Conservation (phyloP, 2,797 vertebrate species). For the Anomalospiza imberbis region DNA sequence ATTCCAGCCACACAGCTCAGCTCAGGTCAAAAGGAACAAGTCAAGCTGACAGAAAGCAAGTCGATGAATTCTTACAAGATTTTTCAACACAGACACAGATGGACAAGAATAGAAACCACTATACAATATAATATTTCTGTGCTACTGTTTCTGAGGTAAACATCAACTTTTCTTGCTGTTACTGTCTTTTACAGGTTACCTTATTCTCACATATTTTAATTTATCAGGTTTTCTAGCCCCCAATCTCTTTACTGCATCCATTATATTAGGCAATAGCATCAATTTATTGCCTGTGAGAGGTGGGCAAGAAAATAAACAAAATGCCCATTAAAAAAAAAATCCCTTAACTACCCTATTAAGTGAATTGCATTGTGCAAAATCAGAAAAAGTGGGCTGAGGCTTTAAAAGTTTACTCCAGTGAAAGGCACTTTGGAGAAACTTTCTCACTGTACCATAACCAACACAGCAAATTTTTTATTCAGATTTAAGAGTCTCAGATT, state of each 20-base stretch:
- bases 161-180: neutral
- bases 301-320: neutral
- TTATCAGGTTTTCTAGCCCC: neutral
- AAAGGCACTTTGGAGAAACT: neutral
- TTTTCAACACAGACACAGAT: conserved; percentile 15
- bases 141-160: neutral
- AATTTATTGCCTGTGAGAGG: neutral
- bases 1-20: conserved; percentile 10
- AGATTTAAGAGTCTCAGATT: neutral
- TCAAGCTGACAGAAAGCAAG: conserved; percentile 24
- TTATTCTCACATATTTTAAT: neutral
- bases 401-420: neutral
- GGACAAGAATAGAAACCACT: neutral
- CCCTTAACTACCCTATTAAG: neutral
- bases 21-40: conserved; percentile 48
- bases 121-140: neutral
- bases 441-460: neutral
- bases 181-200: neutral
- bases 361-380: neutral
- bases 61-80: conserved; percentile 1
- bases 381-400: neutral
- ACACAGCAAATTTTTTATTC: neutral
- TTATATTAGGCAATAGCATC: neutral
- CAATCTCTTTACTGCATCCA: neutral
- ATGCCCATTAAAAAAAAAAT: neutral